These are phyloP conservation scores for Dromius quadrimaculatus DNA, from an alignment of 2,888 invertebrate genomes.

Conservation along the genomic window DNA sequence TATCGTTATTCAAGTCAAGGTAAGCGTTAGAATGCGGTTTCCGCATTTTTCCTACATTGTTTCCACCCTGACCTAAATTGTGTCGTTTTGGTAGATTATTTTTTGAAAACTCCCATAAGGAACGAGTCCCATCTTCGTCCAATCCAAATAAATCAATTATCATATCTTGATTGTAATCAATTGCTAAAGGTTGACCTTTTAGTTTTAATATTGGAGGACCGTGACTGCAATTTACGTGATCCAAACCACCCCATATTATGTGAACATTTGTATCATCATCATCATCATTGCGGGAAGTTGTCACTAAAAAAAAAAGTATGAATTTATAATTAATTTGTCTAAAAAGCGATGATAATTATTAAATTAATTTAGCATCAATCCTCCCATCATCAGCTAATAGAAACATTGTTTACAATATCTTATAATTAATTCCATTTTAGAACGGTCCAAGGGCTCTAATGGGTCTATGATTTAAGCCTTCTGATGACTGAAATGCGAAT, in stretches of 20 bases:
- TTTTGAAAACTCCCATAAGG: slow-evolving; percentile 83
- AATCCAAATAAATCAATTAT: slow-evolving; percentile 91
- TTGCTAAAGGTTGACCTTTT: slow-evolving; percentile 81
- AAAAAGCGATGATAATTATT: too few species aligned
- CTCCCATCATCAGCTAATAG: too few species aligned
- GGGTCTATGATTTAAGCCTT: too few species aligned
- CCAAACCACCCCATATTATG: slow-evolving; percentile 83
- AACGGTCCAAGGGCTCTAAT: too few species aligned
- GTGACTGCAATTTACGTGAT: slow-evolving; percentile 74
- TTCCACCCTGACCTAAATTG: slow-evolving; percentile 58
- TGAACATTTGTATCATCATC: slow-evolving; percentile 70
- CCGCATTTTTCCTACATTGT: slow-evolving; percentile 67
- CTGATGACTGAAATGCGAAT: too few species aligned
- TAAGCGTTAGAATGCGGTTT: slow-evolving; percentile 91
- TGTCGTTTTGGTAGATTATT: slow-evolving; percentile 61
- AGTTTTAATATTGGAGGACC: slow-evolving; percentile 69
- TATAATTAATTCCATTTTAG: too few species aligned
- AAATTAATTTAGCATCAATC: too few species aligned
- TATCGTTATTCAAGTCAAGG: slow-evolving; percentile 88
- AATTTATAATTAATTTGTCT: too few species aligned
- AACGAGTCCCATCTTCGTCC: slow-evolving; percentile 70
- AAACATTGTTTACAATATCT: too few species aligned
- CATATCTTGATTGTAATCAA: slow-evolving; percentile 93
- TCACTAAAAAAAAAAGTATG: slow-evolving; percentile 73
- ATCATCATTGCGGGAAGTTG: slow-evolving; percentile 65